Base-by-base conservation (phyloP, 2,888 invertebrate species). In the Eucriotettix oculatus region DNA sequence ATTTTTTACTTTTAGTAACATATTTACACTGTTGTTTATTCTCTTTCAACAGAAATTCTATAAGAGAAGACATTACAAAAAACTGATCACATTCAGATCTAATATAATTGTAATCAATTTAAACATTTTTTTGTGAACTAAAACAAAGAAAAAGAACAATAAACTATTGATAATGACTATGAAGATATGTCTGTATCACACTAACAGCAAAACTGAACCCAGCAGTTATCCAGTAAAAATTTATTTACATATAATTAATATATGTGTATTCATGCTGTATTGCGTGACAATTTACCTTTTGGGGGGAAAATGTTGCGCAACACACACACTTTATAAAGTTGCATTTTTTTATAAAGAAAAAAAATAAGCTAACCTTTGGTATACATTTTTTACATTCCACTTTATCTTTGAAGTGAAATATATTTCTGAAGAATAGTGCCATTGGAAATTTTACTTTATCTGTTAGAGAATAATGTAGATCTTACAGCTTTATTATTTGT, bases 1-100 rank as follows among this genome's bases (percentile, higher is more conserved):
- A 62, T 62, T 62, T 62, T 52, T 57, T 57, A 57, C 54, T 60
- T 44, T 62, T 52, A 61, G 48, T 62, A 62, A 62, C 62, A 61
- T 61, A 62, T 59, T 61, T 62, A 55, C 61, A 61, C 42, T 57
- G n/a, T n/a, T n/a, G n/a, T 60, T 62, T 52, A 52, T 48, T 61
- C 56, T 52, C 44, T 58, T 58, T 43, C 56, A 54, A 59, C 55
- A 59, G 43, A 53, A 59, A 59, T 43, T 55, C 59, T 59, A 59
- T 59, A 48, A 59, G 55, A 59, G 59, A 59, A 48, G 55, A 59
- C 55, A n/a, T n/a, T n/a, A n/a, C 41, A 53, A 55, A 55, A 48
- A 55, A 55, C 40, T 16, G 55, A 55, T 56, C 59, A 59, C 59
- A 59, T 59, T 56, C 55, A 59, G 43, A 48, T 59, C 52, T 56